Evolutionary conservation across 2,888 invertebrate genomes (phyloP).

Genomic region (Colostygia pectinataria): DNA sequence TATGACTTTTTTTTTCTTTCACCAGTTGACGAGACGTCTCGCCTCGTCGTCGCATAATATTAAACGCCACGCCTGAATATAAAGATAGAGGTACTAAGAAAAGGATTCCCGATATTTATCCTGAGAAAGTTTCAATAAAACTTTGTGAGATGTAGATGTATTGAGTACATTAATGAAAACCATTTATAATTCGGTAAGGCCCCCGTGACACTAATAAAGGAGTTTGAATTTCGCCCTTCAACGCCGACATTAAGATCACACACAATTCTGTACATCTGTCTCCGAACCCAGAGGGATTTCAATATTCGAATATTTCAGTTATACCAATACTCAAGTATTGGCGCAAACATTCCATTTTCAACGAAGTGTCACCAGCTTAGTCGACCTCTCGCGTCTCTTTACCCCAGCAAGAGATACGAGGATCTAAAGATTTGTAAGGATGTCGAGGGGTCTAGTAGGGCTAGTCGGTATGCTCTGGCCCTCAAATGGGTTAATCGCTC

Average conservation of each 20-base stretch:
- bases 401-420: slow-evolving; percentile 12
- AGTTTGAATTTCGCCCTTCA: slow-evolving; percentile 4
- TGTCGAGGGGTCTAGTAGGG: slow-evolving; percentile 45
- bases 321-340: slow-evolving; percentile 71
- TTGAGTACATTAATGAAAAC: too few species aligned
- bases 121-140: too few species aligned
- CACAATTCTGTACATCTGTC: slow-evolving; percentile 32
- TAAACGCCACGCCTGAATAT: too few species aligned
- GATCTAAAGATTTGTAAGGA: slow-evolving; percentile 34
- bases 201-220: slow-evolving; percentile 1
- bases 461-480: slow-evolving; percentile 49
- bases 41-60: too few species aligned
- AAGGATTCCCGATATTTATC: too few species aligned
- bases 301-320: slow-evolving; percentile 55
- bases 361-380: slow-evolving; percentile 44
- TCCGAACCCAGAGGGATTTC: slow-evolving; percentile 44
- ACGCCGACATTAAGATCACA: slow-evolving; percentile 24
- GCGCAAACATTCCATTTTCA: slow-evolving; percentile 66
- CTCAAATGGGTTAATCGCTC: slow-evolving; percentile 79
- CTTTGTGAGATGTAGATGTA: too few species aligned
- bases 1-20: too few species aligned
- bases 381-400: slow-evolving; percentile 39
- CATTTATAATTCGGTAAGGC: background rate
- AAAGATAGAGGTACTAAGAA: too few species aligned
- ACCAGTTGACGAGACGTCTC: too few species aligned